Base-by-base conservation (phyloP, 2,797 vertebrate genomes). In the Dipus sagitta region DNA sequence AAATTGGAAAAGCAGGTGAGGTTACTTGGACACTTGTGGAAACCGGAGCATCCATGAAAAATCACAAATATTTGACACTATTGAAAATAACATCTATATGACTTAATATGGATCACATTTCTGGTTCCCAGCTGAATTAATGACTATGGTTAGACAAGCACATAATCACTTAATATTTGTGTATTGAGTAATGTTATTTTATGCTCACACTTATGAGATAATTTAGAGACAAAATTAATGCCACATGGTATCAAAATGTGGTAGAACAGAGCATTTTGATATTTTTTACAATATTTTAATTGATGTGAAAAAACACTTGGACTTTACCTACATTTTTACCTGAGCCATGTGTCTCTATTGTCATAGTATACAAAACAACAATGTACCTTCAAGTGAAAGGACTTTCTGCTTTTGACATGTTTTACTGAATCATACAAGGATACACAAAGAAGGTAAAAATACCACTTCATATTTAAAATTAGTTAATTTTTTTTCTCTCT, bases 1-100 rank as follows among this genome's bases (percentile, higher is more conserved):
- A 96, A 94, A 97, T 95, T 95, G 38, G 87, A 97, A 97, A 96
- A 97, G 93, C 96, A 97, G 96, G 95, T 96, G 95, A 96, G 80
- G 88, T 90, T 93, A 89, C 92, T 34, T 52, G 95, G 94, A 75
- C 74, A 74, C 58, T 96, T 72, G 78, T n/a, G 24, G 96, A 96
- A 97, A 97, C 81, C 52, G 90, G 94, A 97, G 80, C 68, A 93
- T 76, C 95, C 81, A 5, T 96, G 94, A 95, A 97, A 97, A 97
- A 97, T 96, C 71, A 91, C 95, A 90, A 93, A 97, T 91, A 75
- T 93, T 95, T 93, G 80, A 91, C 94, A 84, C 65, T 91, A 82
- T 92, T 95, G 92, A 96, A 78, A 91, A 79, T 58, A 93, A 95
- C 80, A 76, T 58, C 86, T 72, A 75, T 77, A 54, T 86, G 79